Percentiles rank a stretch among this genome's conserved stretches.
These are phyloP conservation scores for Acrocephalus kingi DNA, from an alignment of 2,113 vertebrate genomes.

Conservation along the genomic window DNA sequence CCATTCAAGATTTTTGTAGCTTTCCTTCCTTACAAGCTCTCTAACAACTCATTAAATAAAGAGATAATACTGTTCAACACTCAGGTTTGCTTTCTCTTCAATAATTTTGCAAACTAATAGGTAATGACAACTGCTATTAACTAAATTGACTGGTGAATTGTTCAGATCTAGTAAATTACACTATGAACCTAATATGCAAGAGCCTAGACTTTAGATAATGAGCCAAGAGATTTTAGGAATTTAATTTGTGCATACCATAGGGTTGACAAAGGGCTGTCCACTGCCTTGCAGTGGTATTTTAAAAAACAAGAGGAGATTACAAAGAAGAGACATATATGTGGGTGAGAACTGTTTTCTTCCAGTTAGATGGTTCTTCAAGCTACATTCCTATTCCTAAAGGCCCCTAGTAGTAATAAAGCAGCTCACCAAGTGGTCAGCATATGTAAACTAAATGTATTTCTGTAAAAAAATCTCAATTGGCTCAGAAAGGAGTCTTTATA, in stretches of 20 bases:
- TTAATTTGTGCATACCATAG: slow-evolving; percentile 42
- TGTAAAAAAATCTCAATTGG: not conserved
- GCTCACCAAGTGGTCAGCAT: not conserved
- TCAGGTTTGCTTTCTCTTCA: slow-evolving; percentile 9
- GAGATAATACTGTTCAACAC: not conserved
- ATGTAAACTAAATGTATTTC: not conserved
- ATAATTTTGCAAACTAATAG: slow-evolving; percentile 9
- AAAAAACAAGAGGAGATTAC: slow-evolving; percentile 23
- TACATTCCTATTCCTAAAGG: slow-evolving; percentile 33
- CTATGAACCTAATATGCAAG: slow-evolving; percentile 41
- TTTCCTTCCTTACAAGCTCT: not conserved
- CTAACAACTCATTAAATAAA: not conserved
- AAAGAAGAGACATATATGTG: slow-evolving; percentile 16
- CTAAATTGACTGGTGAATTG: slow-evolving; percentile 20
- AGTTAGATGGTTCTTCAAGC: slow-evolving; percentile 45
- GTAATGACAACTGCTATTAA: slow-evolving; percentile 22
- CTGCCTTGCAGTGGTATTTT: not conserved
- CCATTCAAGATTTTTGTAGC: not conserved
- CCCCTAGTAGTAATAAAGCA: not conserved
- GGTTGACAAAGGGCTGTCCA: not conserved
- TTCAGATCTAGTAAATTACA: slow-evolving; percentile 55
- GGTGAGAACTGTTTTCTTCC: slow-evolving; percentile 55
- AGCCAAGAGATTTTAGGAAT: slow-evolving; percentile 54
- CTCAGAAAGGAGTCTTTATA: not conserved
- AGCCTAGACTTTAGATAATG: slow-evolving; percentile 46